phyloP scores from a whole-genome alignment of 2,888 invertebrate genomes.

The Acrobasis consociella region DNA sequence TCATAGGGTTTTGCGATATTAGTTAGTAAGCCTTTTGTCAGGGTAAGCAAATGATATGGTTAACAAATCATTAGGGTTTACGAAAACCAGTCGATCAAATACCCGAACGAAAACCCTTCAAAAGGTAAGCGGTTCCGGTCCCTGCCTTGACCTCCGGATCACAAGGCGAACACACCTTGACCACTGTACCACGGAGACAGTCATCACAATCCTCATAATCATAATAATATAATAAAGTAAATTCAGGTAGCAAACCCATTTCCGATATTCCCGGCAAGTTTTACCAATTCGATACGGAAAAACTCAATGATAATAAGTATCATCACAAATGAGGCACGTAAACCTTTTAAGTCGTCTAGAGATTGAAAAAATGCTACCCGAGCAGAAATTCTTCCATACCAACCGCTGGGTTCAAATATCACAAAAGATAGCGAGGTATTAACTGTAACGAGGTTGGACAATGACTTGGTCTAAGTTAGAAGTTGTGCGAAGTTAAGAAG shows the following conservation, averaged over 20 bases:
- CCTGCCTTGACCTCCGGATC: too few species aligned
- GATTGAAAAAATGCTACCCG: conserved; percentile 12
- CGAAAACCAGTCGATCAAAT: too few species aligned
- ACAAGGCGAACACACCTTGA: too few species aligned
- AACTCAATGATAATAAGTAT: not conserved
- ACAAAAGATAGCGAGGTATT: conserved; percentile 47
- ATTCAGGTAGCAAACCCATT: not conserved
- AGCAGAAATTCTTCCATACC: conserved; percentile 10
- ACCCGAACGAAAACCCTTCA: too few species aligned
- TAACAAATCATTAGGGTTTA: too few species aligned
- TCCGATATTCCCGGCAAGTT: not conserved
- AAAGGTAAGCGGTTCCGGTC: too few species aligned
- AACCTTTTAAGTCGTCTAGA: not conserved
- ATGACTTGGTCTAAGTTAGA: conserved; percentile 26
- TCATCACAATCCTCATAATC: too few species aligned
- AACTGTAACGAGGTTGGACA: conserved; percentile 44
- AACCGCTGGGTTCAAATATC: conserved; percentile 45
- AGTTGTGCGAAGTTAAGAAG: not conserved
- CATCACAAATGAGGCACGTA: conserved; percentile 9
- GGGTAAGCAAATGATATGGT: too few species aligned
- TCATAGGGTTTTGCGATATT: too few species aligned
- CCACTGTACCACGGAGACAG: too few species aligned
- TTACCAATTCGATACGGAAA: not conserved
- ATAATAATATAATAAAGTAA: too few species aligned
- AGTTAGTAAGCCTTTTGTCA: too few species aligned